These are phyloP conservation scores for Maniola jurtina DNA, from an alignment of 1,140 invertebrate genomes.

Conservation along the genomic window DNA sequence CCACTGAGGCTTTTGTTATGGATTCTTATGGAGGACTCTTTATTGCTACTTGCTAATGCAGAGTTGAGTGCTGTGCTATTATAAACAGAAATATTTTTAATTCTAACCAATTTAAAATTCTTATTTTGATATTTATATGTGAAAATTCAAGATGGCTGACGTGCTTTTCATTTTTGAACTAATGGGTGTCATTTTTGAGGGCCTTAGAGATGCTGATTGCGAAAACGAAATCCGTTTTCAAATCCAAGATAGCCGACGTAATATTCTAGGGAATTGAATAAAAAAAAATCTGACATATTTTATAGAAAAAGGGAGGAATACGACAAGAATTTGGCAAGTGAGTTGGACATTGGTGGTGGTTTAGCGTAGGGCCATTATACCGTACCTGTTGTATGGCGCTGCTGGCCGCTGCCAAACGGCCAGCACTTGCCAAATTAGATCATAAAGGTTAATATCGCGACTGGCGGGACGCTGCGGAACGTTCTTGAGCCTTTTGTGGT, in stretches of 20 bases:
- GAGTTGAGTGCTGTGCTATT: too few relatives aligned
- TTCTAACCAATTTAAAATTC: too few relatives aligned
- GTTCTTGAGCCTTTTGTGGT: slow-evolving; percentile 30
- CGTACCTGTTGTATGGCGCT: slow-evolving; percentile 45
- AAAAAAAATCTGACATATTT: slow-evolving; percentile 14
- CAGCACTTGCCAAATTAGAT: slow-evolving; percentile 48
- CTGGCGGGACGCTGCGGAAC: slow-evolving; percentile 27
- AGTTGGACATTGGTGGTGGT: slow-evolving; percentile 22
- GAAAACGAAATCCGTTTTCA: too few relatives aligned
- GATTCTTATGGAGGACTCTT: neutral
- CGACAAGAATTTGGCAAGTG: slow-evolving; percentile 36
- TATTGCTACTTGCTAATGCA: neutral
- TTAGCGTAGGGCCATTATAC: slow-evolving; percentile 26
- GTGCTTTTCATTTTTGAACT: too few relatives aligned
- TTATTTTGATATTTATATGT: too few relatives aligned
- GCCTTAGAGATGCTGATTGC: too few relatives aligned
- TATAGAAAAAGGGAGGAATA: slow-evolving; percentile 20
- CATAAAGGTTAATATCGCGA: slow-evolving; percentile 51
- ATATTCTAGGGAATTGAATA: too few relatives aligned
- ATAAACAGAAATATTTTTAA: too few relatives aligned
- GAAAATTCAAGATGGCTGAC: too few relatives aligned
- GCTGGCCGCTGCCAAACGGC: slow-evolving; percentile 45
- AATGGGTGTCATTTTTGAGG: too few relatives aligned
- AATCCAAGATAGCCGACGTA: too few relatives aligned
- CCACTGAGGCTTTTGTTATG: slow-evolving; percentile 28